Percentiles rank a stretch among this genome's conserved stretches.
Evolutionary conservation across 2,113 vertebrate genomes (phyloP).

Genomic region (Calyptomena viridis): DNA sequence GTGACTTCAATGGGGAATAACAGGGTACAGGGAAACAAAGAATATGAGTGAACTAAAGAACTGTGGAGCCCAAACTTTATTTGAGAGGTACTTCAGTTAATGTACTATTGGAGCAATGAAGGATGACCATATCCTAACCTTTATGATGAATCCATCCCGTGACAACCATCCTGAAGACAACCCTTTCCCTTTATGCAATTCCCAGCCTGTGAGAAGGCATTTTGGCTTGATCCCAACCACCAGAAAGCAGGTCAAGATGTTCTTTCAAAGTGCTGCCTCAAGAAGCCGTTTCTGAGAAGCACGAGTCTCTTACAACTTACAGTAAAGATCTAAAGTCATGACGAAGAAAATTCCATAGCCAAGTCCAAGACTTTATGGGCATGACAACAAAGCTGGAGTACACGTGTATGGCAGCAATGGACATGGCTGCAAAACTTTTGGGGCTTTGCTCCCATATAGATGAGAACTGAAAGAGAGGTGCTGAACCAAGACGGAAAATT

Average conservation of each 20-base stretch:
- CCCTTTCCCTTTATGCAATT: background rate
- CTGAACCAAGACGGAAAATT: background rate
- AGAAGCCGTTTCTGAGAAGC: background rate
- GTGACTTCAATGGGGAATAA: background rate
- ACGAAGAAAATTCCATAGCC: background rate
- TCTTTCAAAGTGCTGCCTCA: background rate
- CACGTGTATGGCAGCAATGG: rapidly evolving
- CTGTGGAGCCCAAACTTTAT: background rate
- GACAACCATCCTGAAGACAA: background rate
- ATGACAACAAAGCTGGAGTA: background rate
- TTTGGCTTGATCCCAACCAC: background rate
- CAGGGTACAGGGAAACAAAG: background rate
- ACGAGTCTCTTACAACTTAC: background rate
- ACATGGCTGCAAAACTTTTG: background rate
- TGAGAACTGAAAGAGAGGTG: background rate
- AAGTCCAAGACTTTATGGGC: background rate
- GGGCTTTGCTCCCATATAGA: background rate
- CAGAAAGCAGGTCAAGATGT: background rate
- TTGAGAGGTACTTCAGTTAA: background rate
- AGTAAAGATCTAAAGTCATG: background rate
- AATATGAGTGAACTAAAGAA: background rate
- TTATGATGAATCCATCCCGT: background rate
- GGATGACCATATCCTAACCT: background rate
- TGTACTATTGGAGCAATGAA: background rate
- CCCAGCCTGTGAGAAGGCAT: background rate